Base-by-base conservation (phyloP, 2,888 invertebrate genomes). In the Disparrhopalites patrizii region DNA sequence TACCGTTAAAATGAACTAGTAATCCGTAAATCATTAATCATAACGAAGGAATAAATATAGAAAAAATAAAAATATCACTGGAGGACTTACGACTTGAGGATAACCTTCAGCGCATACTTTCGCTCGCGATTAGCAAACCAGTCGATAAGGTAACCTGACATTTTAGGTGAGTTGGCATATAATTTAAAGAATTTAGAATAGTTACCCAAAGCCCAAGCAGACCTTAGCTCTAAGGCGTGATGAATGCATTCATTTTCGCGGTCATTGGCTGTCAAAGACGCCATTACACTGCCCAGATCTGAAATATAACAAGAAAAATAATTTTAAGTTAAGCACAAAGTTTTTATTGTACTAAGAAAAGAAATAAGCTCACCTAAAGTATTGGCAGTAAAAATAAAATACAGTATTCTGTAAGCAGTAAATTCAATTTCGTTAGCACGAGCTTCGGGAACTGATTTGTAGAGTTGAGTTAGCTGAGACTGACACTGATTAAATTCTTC, bases 401-500 rank as follows among this genome's bases (percentile, higher is more conserved):
- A 99, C 54, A 99, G 83, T 78, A 99, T 92, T 75, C 97, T 78
- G 80, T 99, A 99, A 60, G 96, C 95, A 60, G 90, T 89, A 81
- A 99, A 99, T 81, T 99, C 99, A 71, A 89, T 85, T 70, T 86
- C 84, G 82, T 96, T 91, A 56, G 82, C 82, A 68, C 84, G 84
- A 20, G 76, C 72, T 8, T 74, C 70, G 25, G 74, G 70, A 33
- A 76, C 71, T 27, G 86, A 83, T 33, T 87, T 88, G 79, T 99
- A 99, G 33, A 99, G 84, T 85, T 93, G 90, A 83, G 93, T 93
- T 62, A 99, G 83, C 81, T 99, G 99, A 15, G 96, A 95, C 82
- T 99, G 99, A 79, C 99, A 99, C 80, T 99, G 98, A 83, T 99
- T 99, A 79, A 98, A 99, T 80, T 99, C 99, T 78, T 96, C 97